Evolutionary conservation across 2,888 invertebrate genomes (phyloP).

Genomic region (Ichneumon xanthorius): DNA sequence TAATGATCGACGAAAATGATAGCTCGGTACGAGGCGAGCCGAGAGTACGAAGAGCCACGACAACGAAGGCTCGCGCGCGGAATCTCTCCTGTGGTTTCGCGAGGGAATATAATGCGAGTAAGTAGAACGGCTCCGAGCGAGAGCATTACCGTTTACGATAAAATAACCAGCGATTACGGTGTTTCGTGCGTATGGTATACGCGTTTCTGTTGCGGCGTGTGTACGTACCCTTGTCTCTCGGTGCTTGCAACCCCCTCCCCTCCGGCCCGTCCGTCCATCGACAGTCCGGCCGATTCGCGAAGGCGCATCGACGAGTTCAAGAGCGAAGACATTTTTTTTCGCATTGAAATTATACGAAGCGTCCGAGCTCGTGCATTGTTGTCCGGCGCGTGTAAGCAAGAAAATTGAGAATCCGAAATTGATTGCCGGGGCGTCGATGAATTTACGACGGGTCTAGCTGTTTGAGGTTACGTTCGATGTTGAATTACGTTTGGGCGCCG

Average conservation of each 20-base stretch:
- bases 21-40: conserved; percentile 70
- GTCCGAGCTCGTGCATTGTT: conserved; percentile 2
- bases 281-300: neutral
- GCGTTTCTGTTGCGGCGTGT: conserved; percentile 33
- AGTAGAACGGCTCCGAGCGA: conserved; percentile 80
- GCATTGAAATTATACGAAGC: conserved; percentile 6
- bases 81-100: conserved; percentile 53
- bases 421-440: conserved; percentile 31
- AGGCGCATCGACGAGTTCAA: neutral
- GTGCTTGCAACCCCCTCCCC: no score
- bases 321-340: conserved; percentile 10
- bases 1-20: conserved; percentile 81
- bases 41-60: conserved; percentile 20
- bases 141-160: conserved; percentile 81
- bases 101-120: conserved; percentile 77
- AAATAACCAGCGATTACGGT: conserved; percentile 82
- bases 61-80: conserved; percentile 29
- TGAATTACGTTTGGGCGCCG: neutral
- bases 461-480: neutral
- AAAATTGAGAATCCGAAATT: conserved; percentile 49
- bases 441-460: conserved; percentile 33
- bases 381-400: neutral
- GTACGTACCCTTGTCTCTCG: conserved; percentile 4
- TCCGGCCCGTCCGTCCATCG: neutral
- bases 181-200: conserved; percentile 72